Conservation (phyloP, 2,888 invertebrate genomes). For the Drosophila tripunctata region DNA sequence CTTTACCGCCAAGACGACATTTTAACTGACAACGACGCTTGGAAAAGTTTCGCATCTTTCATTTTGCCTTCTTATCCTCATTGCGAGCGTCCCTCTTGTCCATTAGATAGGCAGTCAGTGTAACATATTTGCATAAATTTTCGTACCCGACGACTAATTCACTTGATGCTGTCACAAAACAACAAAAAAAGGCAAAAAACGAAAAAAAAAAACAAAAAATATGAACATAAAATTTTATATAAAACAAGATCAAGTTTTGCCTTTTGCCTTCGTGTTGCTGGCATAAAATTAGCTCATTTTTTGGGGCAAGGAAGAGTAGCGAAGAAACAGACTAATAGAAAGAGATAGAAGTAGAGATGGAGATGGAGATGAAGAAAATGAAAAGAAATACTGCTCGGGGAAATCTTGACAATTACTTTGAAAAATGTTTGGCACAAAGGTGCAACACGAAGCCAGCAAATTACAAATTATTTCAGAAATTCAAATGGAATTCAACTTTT, state of each 20-base stretch:
- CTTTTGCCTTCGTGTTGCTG: slow-evolving; percentile 37
- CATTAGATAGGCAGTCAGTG: slow-evolving; percentile 29
- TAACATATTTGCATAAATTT: slow-evolving; percentile 71
- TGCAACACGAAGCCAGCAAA: slow-evolving; percentile 6
- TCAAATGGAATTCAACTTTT: background rate
- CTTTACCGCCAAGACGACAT: slow-evolving; percentile 67
- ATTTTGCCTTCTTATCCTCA: background rate
- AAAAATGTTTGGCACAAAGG: slow-evolving; percentile 30
- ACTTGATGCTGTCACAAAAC: slow-evolving; percentile 31
- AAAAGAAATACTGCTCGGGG: slow-evolving; percentile 33
- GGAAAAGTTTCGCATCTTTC: slow-evolving; percentile 45
- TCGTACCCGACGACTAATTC: slow-evolving; percentile 19
- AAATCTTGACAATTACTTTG: slow-evolving; percentile 68
- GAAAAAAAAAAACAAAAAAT: slow-evolving; percentile 12
- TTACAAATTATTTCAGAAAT: slow-evolving; percentile 11
- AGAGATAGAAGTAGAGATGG: slow-evolving; percentile 6
- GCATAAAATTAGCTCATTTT: slow-evolving; percentile 56
- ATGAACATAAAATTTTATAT: slow-evolving; percentile 20
- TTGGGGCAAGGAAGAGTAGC: background rate
- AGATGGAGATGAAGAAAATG: background rate
- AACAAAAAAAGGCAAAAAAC: slow-evolving; percentile 18
- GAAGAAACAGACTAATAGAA: background rate
- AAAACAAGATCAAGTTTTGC: slow-evolving; percentile 56
- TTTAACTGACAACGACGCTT: slow-evolving; percentile 43
- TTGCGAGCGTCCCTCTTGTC: background rate